Percentiles rank a stretch among this genome's conserved stretches.
These are phyloP conservation scores for Catharus minimus DNA, from an alignment of 2,113 vertebrate genomes.

Conservation along the genomic window DNA sequence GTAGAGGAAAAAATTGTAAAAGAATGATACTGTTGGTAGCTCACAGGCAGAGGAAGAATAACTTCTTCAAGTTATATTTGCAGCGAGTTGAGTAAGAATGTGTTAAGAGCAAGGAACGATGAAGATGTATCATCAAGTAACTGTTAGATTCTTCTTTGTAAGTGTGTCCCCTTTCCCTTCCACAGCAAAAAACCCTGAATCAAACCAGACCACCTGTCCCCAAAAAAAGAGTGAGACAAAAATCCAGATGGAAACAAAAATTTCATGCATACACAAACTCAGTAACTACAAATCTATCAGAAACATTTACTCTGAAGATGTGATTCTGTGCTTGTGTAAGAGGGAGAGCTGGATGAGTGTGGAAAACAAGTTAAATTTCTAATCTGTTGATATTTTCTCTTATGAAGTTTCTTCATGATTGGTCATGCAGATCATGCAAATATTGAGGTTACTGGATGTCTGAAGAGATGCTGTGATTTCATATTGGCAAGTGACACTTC, in stretches of 20 bases:
- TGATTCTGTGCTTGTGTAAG: neutral
- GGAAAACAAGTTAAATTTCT: neutral
- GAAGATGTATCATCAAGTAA: neutral
- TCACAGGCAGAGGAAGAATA: neutral
- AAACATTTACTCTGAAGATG: neutral
- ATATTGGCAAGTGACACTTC: neutral
- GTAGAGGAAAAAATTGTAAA: neutral
- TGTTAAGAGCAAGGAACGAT: neutral
- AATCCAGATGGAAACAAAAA: neutral
- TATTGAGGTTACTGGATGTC: neutral
- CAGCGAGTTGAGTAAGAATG: neutral
- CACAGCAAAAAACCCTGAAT: neutral
- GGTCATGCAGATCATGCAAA: neutral
- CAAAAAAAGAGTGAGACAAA: neutral
- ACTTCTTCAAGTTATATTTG: neutral
- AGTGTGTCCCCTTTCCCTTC: neutral
- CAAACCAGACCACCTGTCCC: neutral
- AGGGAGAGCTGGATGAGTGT: neutral
- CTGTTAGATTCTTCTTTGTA: too few species aligned
- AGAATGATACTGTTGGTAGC: neutral
- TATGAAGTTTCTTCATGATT: neutral
- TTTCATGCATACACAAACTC: accelerated
- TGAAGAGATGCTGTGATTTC: neutral
- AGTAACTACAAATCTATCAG: neutral
- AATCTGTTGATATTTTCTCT: neutral